Base-by-base conservation (phyloP, 2,113 vertebrate species). In the Merops nubicus region DNA sequence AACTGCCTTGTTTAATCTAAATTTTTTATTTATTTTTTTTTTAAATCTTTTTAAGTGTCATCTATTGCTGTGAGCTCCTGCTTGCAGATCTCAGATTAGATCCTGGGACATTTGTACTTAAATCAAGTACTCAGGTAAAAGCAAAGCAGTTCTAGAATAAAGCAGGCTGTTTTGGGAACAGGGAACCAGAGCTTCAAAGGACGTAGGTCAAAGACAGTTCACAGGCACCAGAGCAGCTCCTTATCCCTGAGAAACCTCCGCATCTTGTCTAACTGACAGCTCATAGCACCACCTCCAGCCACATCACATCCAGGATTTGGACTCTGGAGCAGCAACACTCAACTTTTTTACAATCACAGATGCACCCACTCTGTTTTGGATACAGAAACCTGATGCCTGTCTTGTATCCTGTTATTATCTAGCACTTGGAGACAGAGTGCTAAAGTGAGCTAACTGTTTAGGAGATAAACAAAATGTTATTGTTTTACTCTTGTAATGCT, bases 1-100 rank as follows among this genome's bases (percentile, higher is more conserved):
- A 95, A 88, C 85, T 83, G 72, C 86, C 84, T 95, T 97, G 93
- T 96, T 97, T 96, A 96, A 96, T 97, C 81, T 96, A 93, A 59
- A 96, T 33, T 56, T 56, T 53, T 56, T 79, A 23, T 6, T 15
- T 56, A 31, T 53, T 56, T 79, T 23, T 6, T 15, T 82, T 86
- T 88, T 75, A 42, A 26, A 68, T 63, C 50, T 84, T 70, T 89
- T 7, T 45, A 78, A 43, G 26, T 74, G 43, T 42, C 17, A 51
- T 54, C 34, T 75, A 64, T 42, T 65, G 38, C 64, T 31, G 16
- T 85, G 60, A 77, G 69, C 45, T 91, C 42, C 51, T 75, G 57
- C 21, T 92, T 90, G 69, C 48, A 87, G 77, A 85, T 81, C 78
- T 95, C 68, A 72, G 60, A 79, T 93, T 74, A 89, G 82, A 93